These are phyloP conservation scores for Hoplodrina ambigua DNA, from an alignment of 2,888 invertebrate genomes.

Conservation along the genomic window DNA sequence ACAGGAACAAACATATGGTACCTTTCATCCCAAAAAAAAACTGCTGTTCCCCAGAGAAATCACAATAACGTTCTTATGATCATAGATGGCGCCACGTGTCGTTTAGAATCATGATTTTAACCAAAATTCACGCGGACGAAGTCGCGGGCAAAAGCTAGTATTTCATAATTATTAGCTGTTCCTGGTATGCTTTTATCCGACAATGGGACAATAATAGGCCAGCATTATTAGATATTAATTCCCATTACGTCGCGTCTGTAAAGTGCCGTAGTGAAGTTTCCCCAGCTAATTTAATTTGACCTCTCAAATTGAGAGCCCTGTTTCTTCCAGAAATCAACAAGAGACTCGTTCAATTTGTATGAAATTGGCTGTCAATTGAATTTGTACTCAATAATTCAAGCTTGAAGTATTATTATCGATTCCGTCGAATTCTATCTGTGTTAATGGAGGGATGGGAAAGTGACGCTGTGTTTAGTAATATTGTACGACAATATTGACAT, in stretches of 20 bases:
- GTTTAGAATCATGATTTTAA: too few relatives aligned
- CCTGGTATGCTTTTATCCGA: too few relatives aligned
- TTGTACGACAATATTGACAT: not conserved
- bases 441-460: not conserved
- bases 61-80: too few relatives aligned
- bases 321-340: not conserved
- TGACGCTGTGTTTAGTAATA: not conserved
- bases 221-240: not conserved
- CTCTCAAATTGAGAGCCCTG: not conserved
- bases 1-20: too few relatives aligned
- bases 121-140: too few relatives aligned
- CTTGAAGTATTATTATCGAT: not conserved
- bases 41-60: too few relatives aligned
- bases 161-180: too few relatives aligned
- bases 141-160: too few relatives aligned
- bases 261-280: not conserved
- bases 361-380: conserved; percentile 24
- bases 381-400: conserved; percentile 18
- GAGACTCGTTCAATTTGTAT: conserved; percentile 9
- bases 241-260: not conserved
- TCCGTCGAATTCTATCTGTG: not conserved
- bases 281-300: not conserved
- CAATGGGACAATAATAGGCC: too few relatives aligned
- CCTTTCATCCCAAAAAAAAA: too few relatives aligned
- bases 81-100: too few relatives aligned